phyloP scores from a whole-genome alignment of 2,113 vertebrate species.

The Perca fluviatilis region DNA sequence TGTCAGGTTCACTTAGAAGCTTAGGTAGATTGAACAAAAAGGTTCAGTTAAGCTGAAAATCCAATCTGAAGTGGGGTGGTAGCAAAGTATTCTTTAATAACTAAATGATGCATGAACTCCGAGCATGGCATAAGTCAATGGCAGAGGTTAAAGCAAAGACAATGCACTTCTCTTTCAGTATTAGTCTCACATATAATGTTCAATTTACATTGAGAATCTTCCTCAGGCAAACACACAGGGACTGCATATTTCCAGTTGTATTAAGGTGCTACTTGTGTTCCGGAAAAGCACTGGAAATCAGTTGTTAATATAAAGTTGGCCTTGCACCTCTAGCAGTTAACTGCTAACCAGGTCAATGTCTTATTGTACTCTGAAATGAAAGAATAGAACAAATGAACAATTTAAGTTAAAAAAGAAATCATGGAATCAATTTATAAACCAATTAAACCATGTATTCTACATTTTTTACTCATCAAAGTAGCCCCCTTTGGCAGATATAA shows the following conservation, averaged over 20 bases:
- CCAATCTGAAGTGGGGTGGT: slow-evolving; percentile 66
- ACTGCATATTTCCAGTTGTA: background rate
- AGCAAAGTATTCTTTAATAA: slow-evolving; percentile 65
- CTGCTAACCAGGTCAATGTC: too few relatives aligned
- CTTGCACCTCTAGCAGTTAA: slow-evolving; percentile 68
- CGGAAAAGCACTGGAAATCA: slow-evolving; percentile 52
- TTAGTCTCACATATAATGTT: slow-evolving; percentile 39
- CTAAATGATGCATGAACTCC: slow-evolving; percentile 71
- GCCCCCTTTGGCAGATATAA: too few relatives aligned
- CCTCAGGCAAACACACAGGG: background rate
- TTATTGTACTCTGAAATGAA: too few relatives aligned
- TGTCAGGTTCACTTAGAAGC: slow-evolving; percentile 70
- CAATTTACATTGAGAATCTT: slow-evolving; percentile 5
- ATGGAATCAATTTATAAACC: too few relatives aligned
- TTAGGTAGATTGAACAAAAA: slow-evolving; percentile 73
- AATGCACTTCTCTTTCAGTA: slow-evolving; percentile 9
- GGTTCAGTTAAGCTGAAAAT: slow-evolving; percentile 76
- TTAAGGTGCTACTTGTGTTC: slow-evolving; percentile 14
- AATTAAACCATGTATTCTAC: too few relatives aligned
- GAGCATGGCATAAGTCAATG: slow-evolving; percentile 43
- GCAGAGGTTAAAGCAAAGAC: slow-evolving; percentile 60
- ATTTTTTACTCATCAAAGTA: too few relatives aligned
- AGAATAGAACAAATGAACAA: too few relatives aligned
- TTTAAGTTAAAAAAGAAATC: too few relatives aligned
- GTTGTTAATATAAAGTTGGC: slow-evolving; percentile 75